Percentiles rank a stretch among this genome's conserved stretches.
Evolutionary conservation across 1,140 invertebrate species (phyloP).

Genomic region (Papilio aristodemus): DNA sequence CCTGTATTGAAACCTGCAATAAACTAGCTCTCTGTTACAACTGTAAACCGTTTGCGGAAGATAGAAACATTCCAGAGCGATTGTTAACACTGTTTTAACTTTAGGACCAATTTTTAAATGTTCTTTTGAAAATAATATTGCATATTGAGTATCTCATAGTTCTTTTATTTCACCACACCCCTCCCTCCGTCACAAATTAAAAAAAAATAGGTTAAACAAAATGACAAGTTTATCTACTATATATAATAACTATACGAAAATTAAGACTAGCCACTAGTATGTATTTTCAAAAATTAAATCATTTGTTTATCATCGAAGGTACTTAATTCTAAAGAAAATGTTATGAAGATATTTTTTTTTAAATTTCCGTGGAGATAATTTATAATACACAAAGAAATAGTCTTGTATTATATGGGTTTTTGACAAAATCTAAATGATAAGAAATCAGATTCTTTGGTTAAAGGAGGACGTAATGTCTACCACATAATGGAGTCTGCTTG

Average conservation of each 20-base stretch:
- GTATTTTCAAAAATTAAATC: too few species aligned
- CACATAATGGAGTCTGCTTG: constrained; percentile 80
- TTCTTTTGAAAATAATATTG: constrained; percentile 80
- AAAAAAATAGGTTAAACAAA: not conserved
- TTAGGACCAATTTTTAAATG: constrained; percentile 79
- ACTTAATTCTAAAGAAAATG: not conserved
- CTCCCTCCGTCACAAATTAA: constrained; percentile 20
- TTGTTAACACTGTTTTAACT: constrained; percentile 79
- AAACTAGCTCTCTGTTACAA: constrained; percentile 68
- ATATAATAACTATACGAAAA: not conserved
- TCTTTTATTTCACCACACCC: constrained; percentile 56
- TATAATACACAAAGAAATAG: not conserved
- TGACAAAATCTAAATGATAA: not conserved
- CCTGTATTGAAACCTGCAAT: constrained; percentile 31
- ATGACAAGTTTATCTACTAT: not conserved
- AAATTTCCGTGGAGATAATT: constrained; percentile 11
- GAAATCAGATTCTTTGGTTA: not conserved
- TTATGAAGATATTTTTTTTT: too few species aligned
- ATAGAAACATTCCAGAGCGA: constrained; percentile 77
- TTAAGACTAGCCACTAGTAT: too few species aligned
- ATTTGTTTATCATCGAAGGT: too few species aligned
- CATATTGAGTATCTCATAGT: constrained; percentile 61
- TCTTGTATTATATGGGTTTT: not conserved
- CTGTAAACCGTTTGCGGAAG: constrained; percentile 64
- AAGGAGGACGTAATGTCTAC: constrained; percentile 43